A percentile compares a stretch with the other conserved stretches of the same genome.
Evolutionary conservation across 2,113 vertebrate species (phyloP).

Genomic region (Platichthys stellatus): DNA sequence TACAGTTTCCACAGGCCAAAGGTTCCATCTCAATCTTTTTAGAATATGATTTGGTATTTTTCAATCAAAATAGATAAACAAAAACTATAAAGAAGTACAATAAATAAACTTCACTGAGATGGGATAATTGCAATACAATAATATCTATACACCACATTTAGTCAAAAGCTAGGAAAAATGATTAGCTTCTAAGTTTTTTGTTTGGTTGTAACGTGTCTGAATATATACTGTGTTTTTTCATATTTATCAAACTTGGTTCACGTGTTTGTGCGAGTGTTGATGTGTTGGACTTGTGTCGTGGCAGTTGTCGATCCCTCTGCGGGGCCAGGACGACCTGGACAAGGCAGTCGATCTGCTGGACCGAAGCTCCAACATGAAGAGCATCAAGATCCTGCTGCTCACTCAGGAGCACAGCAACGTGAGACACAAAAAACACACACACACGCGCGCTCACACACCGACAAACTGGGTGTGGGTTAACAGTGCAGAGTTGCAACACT

Average conservation of each 20-base stretch:
- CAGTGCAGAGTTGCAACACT: constrained; percentile 31
- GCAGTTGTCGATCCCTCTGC: constrained; percentile 94
- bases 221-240: no score
- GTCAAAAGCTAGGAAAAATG: no score
- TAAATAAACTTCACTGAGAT: no score
- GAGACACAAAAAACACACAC: constrained; percentile 64
- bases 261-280: not conserved
- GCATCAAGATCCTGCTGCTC: constrained; percentile 92
- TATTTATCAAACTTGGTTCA: no score
- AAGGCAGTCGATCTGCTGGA: constrained; percentile 94
- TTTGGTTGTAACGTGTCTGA: no score
- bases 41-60: not conserved
- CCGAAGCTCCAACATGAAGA: constrained; percentile 95
- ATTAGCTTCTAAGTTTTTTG: no score
- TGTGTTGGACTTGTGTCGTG: constrained; percentile 13
- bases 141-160: not conserved
- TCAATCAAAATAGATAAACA: no score
- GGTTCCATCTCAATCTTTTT: no score
- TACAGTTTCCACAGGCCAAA: not conserved
- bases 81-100: no score
- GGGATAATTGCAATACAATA: no score
- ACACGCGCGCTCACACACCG: constrained; percentile 4
- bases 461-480: not conserved
- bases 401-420: constrained; percentile 91
- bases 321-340: constrained; percentile 93